Base-by-base conservation (phyloP, 1,140 invertebrate genomes). In the Drosophila pectinifera region DNA sequence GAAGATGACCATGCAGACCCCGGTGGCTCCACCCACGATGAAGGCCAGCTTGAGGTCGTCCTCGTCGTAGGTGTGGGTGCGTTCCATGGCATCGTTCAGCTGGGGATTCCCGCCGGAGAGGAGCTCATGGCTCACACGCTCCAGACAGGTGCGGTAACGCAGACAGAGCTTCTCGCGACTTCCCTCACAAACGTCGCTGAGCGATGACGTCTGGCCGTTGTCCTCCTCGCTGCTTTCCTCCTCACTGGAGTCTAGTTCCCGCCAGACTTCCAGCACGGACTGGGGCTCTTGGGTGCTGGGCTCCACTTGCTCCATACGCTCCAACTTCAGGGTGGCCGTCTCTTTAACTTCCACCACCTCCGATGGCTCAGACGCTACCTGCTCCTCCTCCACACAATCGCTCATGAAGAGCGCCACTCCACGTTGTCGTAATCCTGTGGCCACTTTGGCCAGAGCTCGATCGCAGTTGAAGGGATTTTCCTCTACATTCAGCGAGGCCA, bases 401-500 rank as follows among this genome's bases (percentile, higher is more conserved):
- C 75, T 79, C 53, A 91, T 73, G 36, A 54, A 73, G 10, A 90
- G 34, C 10, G 34, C 51, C 14, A 91, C 81, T 7, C 78, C 83
- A 6, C 72, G 63, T n/a, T 86, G 42, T 5, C 74, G 68, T 8
- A 92, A 38, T 41, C 72, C 57, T 1, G 57, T 74, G 14, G 83
- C 64, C 18, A 85, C 77, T 41, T 73, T 80, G 41, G 59, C 39
- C 28, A 92, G 34, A 0, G 73, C 69, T 1, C 73, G 69, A 78
- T 92, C 80, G 48, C 86, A 92, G 22, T 83, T 91, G 6, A 89
- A 80, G 26, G 77, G 76, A 78, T 92, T 92, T 31, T 83, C 78
- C 43, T 83, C 78, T 0, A 92, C 42, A 56, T 84, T 90, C 6
- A 92, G 38, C 0, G 61, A 34, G 38, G 74, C 63, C 43, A 92